phyloP scores from a whole-genome alignment of 2,888 invertebrate genomes.

The Drosophila anomelani region DNA sequence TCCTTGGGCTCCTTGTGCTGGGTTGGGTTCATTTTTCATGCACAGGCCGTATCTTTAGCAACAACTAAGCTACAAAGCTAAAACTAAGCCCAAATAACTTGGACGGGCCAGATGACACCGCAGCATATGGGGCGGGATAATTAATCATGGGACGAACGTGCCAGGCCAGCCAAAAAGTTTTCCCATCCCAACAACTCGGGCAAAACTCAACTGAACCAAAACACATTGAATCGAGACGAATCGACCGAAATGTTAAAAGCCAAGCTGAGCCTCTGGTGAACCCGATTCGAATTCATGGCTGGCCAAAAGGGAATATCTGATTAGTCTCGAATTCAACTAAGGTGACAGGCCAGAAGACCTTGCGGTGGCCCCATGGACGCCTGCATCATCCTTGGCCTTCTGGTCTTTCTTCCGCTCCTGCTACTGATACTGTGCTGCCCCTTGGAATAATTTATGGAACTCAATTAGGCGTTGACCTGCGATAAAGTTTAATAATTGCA shows the following conservation, averaged over 20 bases:
- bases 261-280: conserved; percentile 47
- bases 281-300: conserved; percentile 57
- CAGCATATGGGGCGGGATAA: conserved; percentile 73
- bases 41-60: conserved; percentile 14
- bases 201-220: conserved; percentile 22
- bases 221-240: conserved; percentile 33
- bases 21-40: conserved; percentile 67
- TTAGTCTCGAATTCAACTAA: conserved; percentile 65
- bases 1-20: conserved; percentile 15
- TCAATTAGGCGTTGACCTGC: conserved; percentile 57
- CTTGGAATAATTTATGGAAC: conserved; percentile 56
- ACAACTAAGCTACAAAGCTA: conserved; percentile 44
- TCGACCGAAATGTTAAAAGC: conserved; percentile 36
- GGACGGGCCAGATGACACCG: conserved; percentile 61
- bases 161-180: conserved; percentile 51
- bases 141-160: conserved; percentile 72
- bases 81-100: conserved; percentile 59
- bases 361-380: conserved; percentile 7
- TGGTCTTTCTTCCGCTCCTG: background rate
- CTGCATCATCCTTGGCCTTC: background rate
- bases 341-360: conserved; percentile 27
- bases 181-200: conserved; percentile 8
- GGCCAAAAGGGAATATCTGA: conserved; percentile 69
- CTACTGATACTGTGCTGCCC: background rate
- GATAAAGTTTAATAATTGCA: conserved; percentile 52